phyloP scores from a whole-genome alignment of 1,140 invertebrate species.

The Drepana arcuata region DNA sequence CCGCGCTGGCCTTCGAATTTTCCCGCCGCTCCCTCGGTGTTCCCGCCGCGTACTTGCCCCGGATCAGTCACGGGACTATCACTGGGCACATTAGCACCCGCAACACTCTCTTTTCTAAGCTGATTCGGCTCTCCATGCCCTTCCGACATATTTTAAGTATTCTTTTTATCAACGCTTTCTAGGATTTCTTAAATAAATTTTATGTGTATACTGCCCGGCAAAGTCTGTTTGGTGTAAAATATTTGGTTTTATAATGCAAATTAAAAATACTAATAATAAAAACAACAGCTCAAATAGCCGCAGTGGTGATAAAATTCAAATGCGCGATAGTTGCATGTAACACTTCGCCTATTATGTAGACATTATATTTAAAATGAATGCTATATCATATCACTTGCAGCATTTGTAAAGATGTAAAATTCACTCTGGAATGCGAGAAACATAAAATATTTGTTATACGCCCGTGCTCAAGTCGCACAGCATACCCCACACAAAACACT shows the following conservation, averaged over 20 bases:
- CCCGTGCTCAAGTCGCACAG: conserved; percentile 10
- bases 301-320: conserved; percentile 18
- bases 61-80: conserved; percentile 64
- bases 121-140: conserved; percentile 42
- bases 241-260: conserved; percentile 1
- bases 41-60: conserved; percentile 49
- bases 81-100: conserved; percentile 41
- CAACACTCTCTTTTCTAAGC: conserved; percentile 48
- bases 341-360: background rate
- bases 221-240: background rate
- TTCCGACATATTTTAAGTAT: conserved; percentile 42
- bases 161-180: conserved; percentile 17
- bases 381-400: conserved; percentile 9
- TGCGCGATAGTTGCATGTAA: background rate
- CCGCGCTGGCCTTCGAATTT: conserved; percentile 55
- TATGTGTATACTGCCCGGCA: conserved; percentile 1
- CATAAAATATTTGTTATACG: conserved; percentile 20
- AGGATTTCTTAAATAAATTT: conserved; percentile 12
- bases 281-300: conserved; percentile 32
- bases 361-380: background rate
- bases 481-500: background rate
- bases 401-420: too few species aligned
- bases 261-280: conserved; percentile 22
- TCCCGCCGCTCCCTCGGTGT: conserved; percentile 30
- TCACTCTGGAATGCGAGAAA: too few species aligned